Percentiles rank a stretch among this genome's conserved stretches.
These are phyloP conservation scores for Synchiropus splendidus DNA, from an alignment of 2,113 vertebrate species.

Conservation along the genomic window DNA sequence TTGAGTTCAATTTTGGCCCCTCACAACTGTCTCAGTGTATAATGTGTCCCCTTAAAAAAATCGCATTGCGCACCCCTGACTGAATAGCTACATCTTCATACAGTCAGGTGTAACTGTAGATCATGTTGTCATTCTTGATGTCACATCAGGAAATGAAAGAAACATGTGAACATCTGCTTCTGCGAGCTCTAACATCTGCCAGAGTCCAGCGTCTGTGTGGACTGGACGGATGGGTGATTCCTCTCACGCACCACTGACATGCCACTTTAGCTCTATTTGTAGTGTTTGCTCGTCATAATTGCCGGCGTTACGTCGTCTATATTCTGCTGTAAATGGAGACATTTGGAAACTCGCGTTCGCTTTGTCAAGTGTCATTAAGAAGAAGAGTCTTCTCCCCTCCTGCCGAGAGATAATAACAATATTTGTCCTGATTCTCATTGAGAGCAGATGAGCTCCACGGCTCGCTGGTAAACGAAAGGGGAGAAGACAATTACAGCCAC, in stretches of 20 bases:
- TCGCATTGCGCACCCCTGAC: too few species aligned
- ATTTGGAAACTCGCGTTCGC: too few species aligned
- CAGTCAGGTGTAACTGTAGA: too few species aligned
- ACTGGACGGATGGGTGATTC: slow-evolving; percentile 8
- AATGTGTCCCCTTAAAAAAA: too few species aligned
- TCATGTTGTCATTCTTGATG: too few species aligned
- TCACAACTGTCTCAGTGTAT: too few species aligned
- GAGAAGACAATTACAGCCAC: slow-evolving; percentile 20
- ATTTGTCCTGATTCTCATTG: slow-evolving; percentile 37
- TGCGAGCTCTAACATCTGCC: slow-evolving; percentile 7
- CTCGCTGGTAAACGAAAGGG: slow-evolving; percentile 20
- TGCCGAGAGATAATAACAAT: slow-evolving; percentile 35
- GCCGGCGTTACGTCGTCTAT: too few species aligned
- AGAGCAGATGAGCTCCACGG: slow-evolving; percentile 12
- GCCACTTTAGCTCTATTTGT: neutral
- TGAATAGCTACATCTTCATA: too few species aligned
- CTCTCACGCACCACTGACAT: slow-evolving; percentile 1
- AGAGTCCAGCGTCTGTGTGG: slow-evolving; percentile 1
- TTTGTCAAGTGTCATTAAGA: slow-evolving; percentile 20
- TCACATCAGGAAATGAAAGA: too few species aligned
- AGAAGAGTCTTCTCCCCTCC: slow-evolving; percentile 10
- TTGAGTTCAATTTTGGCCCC: too few species aligned
- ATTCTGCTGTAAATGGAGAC: too few species aligned
- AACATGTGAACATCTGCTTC: slow-evolving; percentile 11
- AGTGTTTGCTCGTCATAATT: neutral